These are phyloP conservation scores for Palythoa grandiflora DNA, from an alignment of 92 coral and sea anemone genomes.

Conservation along the genomic window DNA sequence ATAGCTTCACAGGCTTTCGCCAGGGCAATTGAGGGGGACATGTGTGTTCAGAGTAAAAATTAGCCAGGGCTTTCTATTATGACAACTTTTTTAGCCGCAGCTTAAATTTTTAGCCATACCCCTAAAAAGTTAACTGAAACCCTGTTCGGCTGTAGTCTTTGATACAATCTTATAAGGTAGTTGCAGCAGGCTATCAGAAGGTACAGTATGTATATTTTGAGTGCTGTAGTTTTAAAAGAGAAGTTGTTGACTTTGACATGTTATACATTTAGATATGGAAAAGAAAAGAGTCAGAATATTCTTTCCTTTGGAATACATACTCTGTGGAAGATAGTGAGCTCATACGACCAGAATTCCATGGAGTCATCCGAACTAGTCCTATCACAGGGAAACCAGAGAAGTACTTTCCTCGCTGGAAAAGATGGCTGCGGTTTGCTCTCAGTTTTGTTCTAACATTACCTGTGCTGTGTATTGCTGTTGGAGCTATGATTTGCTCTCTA, in stretches of 20 bases:
- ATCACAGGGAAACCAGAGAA: constrained; percentile 95
- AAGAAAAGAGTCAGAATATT: constrained; percentile 86
- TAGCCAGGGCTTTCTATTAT: too few relatives aligned
- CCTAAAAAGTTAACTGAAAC: too few relatives aligned
- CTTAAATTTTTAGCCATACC: too few relatives aligned
- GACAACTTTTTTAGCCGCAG: too few relatives aligned
- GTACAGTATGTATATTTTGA: too few relatives aligned
- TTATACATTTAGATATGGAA: constrained; percentile 79
- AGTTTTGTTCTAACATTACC: constrained; percentile 94
- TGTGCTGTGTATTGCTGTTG: constrained; percentile 82
- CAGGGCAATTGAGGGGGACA: too few relatives aligned
- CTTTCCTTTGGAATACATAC: constrained; percentile 92
- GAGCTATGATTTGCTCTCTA: constrained; percentile 95
- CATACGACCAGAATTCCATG: constrained; percentile 90
- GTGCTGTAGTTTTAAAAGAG: too few relatives aligned
- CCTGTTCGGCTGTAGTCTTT: too few relatives aligned
- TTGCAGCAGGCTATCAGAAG: too few relatives aligned
- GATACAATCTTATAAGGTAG: too few relatives aligned
- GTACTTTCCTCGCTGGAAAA: constrained; percentile 94
- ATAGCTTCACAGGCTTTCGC: too few relatives aligned
- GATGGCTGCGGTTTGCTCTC: constrained; percentile 94
- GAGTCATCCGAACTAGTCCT: constrained; percentile 83
- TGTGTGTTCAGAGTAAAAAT: too few relatives aligned
- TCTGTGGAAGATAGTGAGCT: constrained; percentile 77
- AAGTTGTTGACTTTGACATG: neutral